Evolutionary conservation across 2,797 vertebrate species (phyloP), one percentile per base, ranked within the genome.

Genomic region (Distichodus sexfasciatus): DNA sequence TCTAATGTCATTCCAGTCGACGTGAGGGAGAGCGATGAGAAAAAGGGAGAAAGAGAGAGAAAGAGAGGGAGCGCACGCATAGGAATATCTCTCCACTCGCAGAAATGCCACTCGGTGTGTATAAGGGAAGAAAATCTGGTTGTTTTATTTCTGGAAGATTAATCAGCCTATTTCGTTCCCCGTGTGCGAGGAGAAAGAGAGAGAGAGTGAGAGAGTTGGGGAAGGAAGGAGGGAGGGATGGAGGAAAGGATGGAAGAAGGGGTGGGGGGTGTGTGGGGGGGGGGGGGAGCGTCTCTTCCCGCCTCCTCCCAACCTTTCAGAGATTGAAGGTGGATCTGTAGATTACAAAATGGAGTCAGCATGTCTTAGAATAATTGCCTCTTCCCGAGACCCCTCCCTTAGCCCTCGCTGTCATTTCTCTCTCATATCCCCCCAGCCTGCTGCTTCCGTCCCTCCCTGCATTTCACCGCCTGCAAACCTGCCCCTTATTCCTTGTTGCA

Each of bases 1-100:
- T 90, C 89, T 93, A 89, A 93, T 94, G 92, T 93, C 92, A 93
- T 91, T 91, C 88, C 87, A 89, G 90, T 90, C 86, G 87, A 90
- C 87, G 88, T 86, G 79, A 86, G 79, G 73, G 80, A 89, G 84
- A 90, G 78, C 60, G 50, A 35, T 69, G 33, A 51, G 36, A 43
- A 36, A 53, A 58, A 36, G 47, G 29, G 21, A 29, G 17, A 85
- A 78, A 71, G 79, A 89, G 83, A 89, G 75, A 63, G 60, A 82
- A 15, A 26, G 48, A 28, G 57, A 23, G 48, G n/a, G 26, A 55
- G 48, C 57, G 23, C 54, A 43, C 47, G 59, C 12, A n/a, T 23
- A 4, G 6, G 36, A 29, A 69, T 26, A 53, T 38, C 29, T 43
- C 44, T n/a, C 24, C n/a, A n/a, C 66, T 46, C 26, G 69, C 48